Percentiles rank a stretch among this genome's conserved stretches.
These are phyloP conservation scores for Boloria selene DNA, from an alignment of 2,888 invertebrate genomes.

Conservation along the genomic window DNA sequence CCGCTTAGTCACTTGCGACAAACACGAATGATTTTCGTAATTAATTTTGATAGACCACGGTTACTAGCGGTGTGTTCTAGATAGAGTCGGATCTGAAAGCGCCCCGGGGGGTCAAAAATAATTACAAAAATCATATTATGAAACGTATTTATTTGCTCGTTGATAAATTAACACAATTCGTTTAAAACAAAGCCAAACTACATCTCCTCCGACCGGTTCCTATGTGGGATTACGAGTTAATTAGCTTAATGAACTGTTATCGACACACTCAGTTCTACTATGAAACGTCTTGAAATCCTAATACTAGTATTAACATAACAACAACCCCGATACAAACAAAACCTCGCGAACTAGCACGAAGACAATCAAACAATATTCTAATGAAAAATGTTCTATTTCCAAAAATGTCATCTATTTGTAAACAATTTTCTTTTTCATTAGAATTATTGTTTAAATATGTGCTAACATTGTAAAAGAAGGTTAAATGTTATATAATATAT, in stretches of 20 bases:
- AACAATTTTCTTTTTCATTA: slow-evolving; percentile 17
- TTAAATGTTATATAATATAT: slow-evolving; percentile 24
- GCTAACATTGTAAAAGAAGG: slow-evolving; percentile 2
- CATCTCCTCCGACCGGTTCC: slow-evolving; percentile 67
- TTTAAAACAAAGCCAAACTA: slow-evolving; percentile 79
- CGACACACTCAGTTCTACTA: slow-evolving; percentile 63
- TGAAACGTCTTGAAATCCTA: slow-evolving; percentile 72
- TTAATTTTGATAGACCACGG: slow-evolving; percentile 74
- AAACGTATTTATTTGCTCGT: slow-evolving; percentile 81
- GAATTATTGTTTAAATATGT: not conserved
- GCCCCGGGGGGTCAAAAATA: slow-evolving; percentile 75
- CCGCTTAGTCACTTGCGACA: slow-evolving; percentile 57
- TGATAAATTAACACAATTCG: slow-evolving; percentile 79
- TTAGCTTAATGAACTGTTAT: slow-evolving; percentile 68
- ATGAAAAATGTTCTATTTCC: slow-evolving; percentile 24
- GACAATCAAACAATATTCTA: not conserved
- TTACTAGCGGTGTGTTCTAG: slow-evolving; percentile 71
- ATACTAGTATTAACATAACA: slow-evolving; percentile 77
- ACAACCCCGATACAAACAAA: slow-evolving; percentile 73
- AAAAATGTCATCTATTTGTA: slow-evolving; percentile 1
- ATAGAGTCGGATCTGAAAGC: slow-evolving; percentile 63
- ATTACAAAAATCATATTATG: slow-evolving; percentile 81
- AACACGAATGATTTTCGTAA: slow-evolving; percentile 72
- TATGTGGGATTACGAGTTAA: slow-evolving; percentile 67
- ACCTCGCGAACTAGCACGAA: slow-evolving; percentile 38